These are phyloP conservation scores for Scylla paramamosain DNA, from an alignment of 1,140 invertebrate genomes.

Conservation along the genomic window DNA sequence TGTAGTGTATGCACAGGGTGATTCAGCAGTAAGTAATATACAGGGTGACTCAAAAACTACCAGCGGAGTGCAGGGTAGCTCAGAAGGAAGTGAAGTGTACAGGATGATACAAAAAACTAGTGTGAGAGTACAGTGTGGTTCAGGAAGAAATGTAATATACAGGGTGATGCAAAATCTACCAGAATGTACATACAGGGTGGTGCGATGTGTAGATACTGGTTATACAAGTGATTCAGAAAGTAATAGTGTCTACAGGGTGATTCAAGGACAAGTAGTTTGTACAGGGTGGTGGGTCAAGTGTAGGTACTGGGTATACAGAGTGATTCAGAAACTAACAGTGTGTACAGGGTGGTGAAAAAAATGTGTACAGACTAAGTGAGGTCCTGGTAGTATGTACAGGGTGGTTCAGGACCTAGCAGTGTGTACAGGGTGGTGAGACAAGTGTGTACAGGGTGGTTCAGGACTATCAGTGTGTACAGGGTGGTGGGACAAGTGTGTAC, in stretches of 20 bases:
- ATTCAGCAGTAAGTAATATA: not conserved
- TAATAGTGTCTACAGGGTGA: not conserved
- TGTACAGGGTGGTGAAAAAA: not conserved
- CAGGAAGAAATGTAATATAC: not conserved
- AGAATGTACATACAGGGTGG: no score
- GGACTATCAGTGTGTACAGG: not conserved
- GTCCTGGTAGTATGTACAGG: no score
- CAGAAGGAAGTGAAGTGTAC: no score
- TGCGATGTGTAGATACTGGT: no score
- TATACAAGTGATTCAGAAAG: not conserved
- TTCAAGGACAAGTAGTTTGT: no score
- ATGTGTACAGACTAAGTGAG: not conserved
- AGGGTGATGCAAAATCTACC: not conserved
- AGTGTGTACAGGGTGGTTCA: no score
- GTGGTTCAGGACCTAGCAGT: no score
- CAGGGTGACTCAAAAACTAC: not conserved
- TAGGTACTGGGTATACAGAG: no score
- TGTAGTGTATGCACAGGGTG: not conserved
- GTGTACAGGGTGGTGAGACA: no score
- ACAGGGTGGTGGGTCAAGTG: no score
- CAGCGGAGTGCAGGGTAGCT: no score
- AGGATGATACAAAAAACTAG: not conserved
- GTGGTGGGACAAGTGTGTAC: no score
- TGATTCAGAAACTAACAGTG: not conserved
- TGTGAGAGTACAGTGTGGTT: not conserved